Base-by-base conservation (phyloP, 2,888 invertebrate genomes). In the Dryobotodes eremita region DNA sequence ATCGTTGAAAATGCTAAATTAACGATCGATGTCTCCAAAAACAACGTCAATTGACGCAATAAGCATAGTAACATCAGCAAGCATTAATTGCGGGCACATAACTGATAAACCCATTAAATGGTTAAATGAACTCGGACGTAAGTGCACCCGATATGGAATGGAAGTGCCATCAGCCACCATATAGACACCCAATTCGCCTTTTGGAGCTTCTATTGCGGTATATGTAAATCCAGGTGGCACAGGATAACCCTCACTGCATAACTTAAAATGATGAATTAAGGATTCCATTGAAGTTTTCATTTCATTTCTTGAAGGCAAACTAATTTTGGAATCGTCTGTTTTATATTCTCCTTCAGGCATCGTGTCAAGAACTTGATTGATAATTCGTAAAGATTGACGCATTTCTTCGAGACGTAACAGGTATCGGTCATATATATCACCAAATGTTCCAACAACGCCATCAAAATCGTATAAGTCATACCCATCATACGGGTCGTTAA, bases 221-320 rank as follows among this genome's bases (percentile, higher is more conserved):
- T 99, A 99, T 0, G 98, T 98, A 5, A 97, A 94, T 1, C 99
- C 99, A 31, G 99, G 98, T 1, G 99, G 99, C 42, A 99, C 99
- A 50, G 97, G 97, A 93, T 98, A 98, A 0, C 99, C 99, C 94
- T 98, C 98, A 2, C 98, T 97, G 92, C 98, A 99, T 80, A 98
- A 96, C 93, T 99, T 99, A 94, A 99, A 99, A 92, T 99, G 99
- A 94, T 99, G 99, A 90, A 99, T 99, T 66, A 99, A 95, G 0
- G 98, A 97, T 94, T 99, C 99, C 99, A 99, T 99, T 13, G 97
- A 97, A 8, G 97, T 98, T 96, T 99, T 99, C 99, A 99, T 99
- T 95, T 98, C 98, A 5, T 94, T 95, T 84, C 99, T 97, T 59
- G 95, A 97, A 3, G 99, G 99, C 8, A 98, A 97, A 23, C 96